Evolutionary conservation across 2,888 invertebrate species (phyloP).

Genomic region (Ochropacha duplaris): DNA sequence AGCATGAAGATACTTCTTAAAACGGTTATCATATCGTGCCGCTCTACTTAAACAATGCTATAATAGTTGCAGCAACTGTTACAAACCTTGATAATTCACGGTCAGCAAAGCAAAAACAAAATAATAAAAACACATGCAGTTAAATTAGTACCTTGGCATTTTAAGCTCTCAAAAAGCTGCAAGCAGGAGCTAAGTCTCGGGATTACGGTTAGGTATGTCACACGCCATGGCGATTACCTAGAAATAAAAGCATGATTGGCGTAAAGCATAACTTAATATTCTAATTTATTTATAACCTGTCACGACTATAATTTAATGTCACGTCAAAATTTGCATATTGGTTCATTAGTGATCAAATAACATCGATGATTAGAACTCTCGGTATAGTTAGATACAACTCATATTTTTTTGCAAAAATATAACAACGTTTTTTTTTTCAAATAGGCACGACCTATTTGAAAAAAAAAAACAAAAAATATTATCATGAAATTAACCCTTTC

Average conservation of each 20-base stretch:
- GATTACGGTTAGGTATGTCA: slow-evolving; percentile 50
- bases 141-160: slow-evolving; percentile 74
- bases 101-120: neutral
- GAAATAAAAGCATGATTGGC: slow-evolving; percentile 55
- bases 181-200: slow-evolving; percentile 69
- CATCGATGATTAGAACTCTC: neutral
- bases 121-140: slow-evolving; percentile 47
- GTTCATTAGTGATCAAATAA: neutral
- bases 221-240: slow-evolving; percentile 77
- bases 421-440: too few relatives aligned
- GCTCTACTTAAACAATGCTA: too few relatives aligned
- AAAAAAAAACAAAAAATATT: too few relatives aligned
- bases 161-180: slow-evolving; percentile 74
- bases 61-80: too few relatives aligned
- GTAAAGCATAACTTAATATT: slow-evolving; percentile 21
- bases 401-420: too few relatives aligned
- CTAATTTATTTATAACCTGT: neutral
- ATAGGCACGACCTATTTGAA: too few relatives aligned
- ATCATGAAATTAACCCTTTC: too few relatives aligned
- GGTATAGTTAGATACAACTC: neutral
- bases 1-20: too few relatives aligned
- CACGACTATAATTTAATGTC: neutral
- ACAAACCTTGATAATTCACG: neutral
- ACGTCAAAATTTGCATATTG: neutral
- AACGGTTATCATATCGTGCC: too few relatives aligned